Conservation (phyloP, 2,113 vertebrate species). For the Eulemur macaco region DNA sequence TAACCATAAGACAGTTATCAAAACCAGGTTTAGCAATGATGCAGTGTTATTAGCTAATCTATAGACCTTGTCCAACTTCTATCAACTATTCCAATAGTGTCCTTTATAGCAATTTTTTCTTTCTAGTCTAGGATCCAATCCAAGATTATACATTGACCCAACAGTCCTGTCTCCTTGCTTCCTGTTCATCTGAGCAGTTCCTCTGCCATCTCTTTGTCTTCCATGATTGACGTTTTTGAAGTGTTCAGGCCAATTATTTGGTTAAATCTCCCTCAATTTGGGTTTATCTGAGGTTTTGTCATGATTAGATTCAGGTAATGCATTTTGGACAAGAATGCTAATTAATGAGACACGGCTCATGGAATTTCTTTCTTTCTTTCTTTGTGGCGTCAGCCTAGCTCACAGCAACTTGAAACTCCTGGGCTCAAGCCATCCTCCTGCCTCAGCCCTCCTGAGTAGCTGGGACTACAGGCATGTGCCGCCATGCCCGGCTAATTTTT, state of each 20-base stretch:
- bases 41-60: not conserved
- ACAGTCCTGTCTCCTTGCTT: not conserved
- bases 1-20: not conserved
- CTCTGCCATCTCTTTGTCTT: not conserved
- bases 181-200: not conserved
- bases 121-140: not conserved
- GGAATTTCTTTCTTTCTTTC: not conserved
- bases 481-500: too few relatives aligned
- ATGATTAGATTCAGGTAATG: not conserved
- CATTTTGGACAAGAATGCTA: not conserved
- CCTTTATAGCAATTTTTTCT: not conserved
- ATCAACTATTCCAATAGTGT: not conserved
- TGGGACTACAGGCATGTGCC: too few relatives aligned
- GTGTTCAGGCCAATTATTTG: not conserved
- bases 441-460: too few relatives aligned
- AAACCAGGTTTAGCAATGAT: constrained; percentile 1
- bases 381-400: too few relatives aligned
- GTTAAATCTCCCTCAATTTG: not conserved
- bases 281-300: not conserved
- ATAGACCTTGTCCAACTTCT: not conserved
- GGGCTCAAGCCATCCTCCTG: too few relatives aligned
- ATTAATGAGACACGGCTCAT: not conserved
- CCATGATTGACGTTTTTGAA: not conserved
- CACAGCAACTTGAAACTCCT: too few relatives aligned
- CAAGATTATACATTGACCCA: not conserved